Percentiles rank a stretch among this genome's conserved stretches.
These are phyloP conservation scores for Bufo gargarizans DNA, from an alignment of 2,113 vertebrate genomes.

Conservation along the genomic window DNA sequence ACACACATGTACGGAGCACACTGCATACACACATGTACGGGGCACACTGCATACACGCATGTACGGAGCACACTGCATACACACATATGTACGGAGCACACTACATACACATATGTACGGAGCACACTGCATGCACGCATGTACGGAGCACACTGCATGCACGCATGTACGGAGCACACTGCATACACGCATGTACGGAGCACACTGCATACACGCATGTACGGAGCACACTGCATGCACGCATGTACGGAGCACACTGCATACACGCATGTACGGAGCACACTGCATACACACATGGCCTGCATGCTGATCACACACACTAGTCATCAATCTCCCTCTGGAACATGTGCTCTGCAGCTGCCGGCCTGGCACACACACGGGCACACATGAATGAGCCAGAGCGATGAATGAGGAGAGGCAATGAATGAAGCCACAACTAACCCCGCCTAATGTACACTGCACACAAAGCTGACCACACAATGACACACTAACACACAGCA, in stretches of 20 bases:
- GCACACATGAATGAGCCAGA: constrained; percentile 13
- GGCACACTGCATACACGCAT: not conserved
- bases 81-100: not conserved
- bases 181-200: not conserved
- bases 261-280: not conserved
- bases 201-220: not conserved
- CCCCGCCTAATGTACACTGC: not conserved
- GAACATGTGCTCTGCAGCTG: not conserved
- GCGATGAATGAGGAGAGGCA: not conserved
- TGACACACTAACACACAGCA: not conserved
- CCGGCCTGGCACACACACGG: no score
- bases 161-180: not conserved
- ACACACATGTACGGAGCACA: not conserved
- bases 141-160: not conserved
- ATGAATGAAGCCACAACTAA: constrained; percentile 22
- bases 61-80: not conserved
- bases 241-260: not conserved
- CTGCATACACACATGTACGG: not conserved
- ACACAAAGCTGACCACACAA: not conserved
- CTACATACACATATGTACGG: not conserved
- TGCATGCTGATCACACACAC: not conserved
- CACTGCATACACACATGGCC: not conserved
- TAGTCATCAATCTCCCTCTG: not conserved
- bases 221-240: not conserved
- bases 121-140: not conserved